Conservation (phyloP, 2,113 vertebrate species). For the Tor tambroides region DNA sequence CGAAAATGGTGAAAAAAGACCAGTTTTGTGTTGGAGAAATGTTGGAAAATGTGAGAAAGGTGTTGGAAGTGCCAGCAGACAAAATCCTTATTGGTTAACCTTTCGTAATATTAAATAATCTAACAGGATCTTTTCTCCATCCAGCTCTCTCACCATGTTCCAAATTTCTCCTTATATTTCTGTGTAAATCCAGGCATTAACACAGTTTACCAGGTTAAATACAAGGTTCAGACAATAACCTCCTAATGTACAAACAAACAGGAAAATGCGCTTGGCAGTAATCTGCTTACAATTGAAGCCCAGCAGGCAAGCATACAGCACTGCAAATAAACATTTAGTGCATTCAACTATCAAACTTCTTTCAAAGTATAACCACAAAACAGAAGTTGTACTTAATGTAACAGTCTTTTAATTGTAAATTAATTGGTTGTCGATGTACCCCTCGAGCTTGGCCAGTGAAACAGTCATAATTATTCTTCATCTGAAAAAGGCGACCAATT, state of each 20-base stretch:
- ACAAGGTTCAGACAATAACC: slow-evolving; percentile 6
- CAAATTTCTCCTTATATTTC: not conserved
- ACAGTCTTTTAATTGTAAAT: not conserved
- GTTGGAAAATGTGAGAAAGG: not conserved
- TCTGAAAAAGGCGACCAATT: not conserved
- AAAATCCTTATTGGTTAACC: not conserved
- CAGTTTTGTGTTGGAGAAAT: not conserved
- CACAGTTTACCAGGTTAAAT: not conserved
- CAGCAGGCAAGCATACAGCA: not conserved
- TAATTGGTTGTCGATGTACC: not conserved
- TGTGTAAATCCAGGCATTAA: not conserved
- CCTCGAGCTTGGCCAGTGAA: not conserved
- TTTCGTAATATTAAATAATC: not conserved
- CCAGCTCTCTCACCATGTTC: not conserved
- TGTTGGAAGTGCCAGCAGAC: not conserved
- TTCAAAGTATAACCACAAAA: not conserved
- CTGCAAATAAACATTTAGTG: not conserved
- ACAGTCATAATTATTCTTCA: slow-evolving; percentile 7
- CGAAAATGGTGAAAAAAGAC: not conserved
- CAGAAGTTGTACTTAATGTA: not conserved
- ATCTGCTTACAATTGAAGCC: not conserved
- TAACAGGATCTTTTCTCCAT: not conserved
- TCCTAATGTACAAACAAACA: not conserved
- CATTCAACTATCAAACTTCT: not conserved
- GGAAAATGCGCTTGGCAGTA: not conserved